Evolutionary conservation across 2,797 vertebrate species (phyloP).

Genomic region (Bradypus variegatus): DNA sequence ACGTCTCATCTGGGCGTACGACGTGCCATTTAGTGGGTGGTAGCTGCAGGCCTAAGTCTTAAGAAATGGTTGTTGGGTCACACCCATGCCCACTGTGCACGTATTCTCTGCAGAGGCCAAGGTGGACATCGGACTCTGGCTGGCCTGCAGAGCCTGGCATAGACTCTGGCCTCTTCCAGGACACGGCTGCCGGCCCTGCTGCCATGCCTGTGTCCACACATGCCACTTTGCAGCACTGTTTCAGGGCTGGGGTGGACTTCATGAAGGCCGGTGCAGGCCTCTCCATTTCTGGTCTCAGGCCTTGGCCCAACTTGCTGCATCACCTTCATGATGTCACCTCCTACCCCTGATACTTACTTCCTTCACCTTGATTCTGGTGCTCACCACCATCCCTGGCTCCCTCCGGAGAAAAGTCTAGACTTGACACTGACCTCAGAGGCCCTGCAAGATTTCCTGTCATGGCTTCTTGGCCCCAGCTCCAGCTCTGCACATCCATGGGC

Average conservation of each 20-base stretch:
- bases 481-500: too few relatives aligned
- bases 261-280: neutral
- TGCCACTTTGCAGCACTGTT: accelerated
- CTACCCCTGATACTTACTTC: neutral
- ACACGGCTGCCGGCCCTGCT: accelerated
- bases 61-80: too few relatives aligned
- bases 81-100: too few relatives aligned
- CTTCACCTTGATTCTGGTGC: neutral
- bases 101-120: too few relatives aligned
- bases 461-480: too few relatives aligned
- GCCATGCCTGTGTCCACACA: accelerated
- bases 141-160: neutral
- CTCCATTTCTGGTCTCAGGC: accelerated
- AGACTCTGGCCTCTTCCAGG: neutral
- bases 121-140: too few relatives aligned
- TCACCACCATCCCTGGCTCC: neutral
- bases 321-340: neutral
- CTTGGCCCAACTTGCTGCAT: accelerated
- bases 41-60: too few relatives aligned
- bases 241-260: accelerated
- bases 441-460: too few relatives aligned
- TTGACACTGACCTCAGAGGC: too few relatives aligned
- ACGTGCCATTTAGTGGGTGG: too few relatives aligned
- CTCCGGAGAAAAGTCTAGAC: too few relatives aligned
- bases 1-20: too few relatives aligned